Evolutionary conservation across 2,113 vertebrate species (phyloP).

Genomic region (Acrocephalus kingi): DNA sequence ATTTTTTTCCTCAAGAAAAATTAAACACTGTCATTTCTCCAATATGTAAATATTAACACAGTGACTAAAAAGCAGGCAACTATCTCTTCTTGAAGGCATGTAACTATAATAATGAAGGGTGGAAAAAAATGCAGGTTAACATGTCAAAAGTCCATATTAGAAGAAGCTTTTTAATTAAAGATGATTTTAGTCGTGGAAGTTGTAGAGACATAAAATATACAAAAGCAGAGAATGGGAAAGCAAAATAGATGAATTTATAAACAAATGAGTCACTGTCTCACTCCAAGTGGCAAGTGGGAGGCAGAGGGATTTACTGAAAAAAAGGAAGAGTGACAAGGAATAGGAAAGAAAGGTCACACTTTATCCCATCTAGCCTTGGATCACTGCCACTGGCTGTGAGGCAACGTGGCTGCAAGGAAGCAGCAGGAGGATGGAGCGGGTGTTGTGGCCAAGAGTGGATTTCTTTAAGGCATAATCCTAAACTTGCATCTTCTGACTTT

Average conservation of each 20-base stretch:
- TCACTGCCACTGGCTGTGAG: not conserved
- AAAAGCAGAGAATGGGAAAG: not conserved
- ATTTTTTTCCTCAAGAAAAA: not conserved
- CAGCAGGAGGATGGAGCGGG: fast-evolving
- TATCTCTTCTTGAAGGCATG: not conserved
- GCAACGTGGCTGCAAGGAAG: not conserved
- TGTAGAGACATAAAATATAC: not conserved
- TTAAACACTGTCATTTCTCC: not conserved
- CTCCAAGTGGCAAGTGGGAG: not conserved
- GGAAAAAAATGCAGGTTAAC: not conserved
- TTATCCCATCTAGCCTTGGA: not conserved
- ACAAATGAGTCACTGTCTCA: not conserved
- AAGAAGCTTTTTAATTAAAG: not conserved
- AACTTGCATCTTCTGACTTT: not conserved
- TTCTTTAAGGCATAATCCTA: not conserved
- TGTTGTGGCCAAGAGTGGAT: not conserved
- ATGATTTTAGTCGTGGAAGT: fast-evolving
- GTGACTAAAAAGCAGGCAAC: not conserved
- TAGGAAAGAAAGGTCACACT: not conserved
- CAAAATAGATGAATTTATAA: not conserved
- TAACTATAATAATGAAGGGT: not conserved
- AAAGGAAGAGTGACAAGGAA: not conserved
- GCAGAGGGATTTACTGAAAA: not conserved
- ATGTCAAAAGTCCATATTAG: not conserved
- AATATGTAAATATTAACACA: not conserved